Conservation (phyloP, 2,113 vertebrate species). For the Eptatretus burgeri region DNA sequence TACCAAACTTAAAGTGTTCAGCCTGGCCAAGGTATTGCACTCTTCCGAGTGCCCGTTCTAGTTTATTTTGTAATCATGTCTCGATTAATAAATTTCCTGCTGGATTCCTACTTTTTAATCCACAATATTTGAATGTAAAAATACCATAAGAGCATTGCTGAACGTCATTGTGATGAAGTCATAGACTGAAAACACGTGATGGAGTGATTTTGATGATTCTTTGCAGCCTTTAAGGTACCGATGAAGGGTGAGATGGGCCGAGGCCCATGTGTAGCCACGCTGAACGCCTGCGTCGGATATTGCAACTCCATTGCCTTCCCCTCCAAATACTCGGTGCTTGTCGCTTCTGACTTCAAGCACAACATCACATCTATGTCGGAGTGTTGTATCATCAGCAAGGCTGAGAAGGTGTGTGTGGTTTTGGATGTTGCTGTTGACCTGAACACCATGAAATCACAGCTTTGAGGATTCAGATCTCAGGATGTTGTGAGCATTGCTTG, state of each 20-base stretch:
- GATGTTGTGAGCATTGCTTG: no score
- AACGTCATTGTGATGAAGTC: background rate
- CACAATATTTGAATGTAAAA: background rate
- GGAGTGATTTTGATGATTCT: background rate
- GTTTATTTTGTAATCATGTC: background rate
- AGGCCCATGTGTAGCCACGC: background rate
- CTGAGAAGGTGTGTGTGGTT: constrained; percentile 15
- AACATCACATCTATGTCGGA: constrained; percentile 43
- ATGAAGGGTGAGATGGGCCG: background rate
- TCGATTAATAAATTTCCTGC: background rate
- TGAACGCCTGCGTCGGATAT: constrained; percentile 37
- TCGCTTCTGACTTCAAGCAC: constrained; percentile 40
- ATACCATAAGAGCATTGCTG: background rate
- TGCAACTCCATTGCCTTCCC: constrained; percentile 64
- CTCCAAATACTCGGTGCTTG: constrained; percentile 36
- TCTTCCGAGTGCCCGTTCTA: no score
- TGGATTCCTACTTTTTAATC: background rate
- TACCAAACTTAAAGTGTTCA: no score
- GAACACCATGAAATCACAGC: no score
- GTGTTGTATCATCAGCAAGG: constrained; percentile 41
- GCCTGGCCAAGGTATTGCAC: no score
- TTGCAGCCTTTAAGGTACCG: background rate
- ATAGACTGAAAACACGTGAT: background rate
- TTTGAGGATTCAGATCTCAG: no score
- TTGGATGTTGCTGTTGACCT: no score